Evolutionary conservation across 2,888 invertebrate genomes (phyloP).

Genomic region (Leptarthrus brevirostris): DNA sequence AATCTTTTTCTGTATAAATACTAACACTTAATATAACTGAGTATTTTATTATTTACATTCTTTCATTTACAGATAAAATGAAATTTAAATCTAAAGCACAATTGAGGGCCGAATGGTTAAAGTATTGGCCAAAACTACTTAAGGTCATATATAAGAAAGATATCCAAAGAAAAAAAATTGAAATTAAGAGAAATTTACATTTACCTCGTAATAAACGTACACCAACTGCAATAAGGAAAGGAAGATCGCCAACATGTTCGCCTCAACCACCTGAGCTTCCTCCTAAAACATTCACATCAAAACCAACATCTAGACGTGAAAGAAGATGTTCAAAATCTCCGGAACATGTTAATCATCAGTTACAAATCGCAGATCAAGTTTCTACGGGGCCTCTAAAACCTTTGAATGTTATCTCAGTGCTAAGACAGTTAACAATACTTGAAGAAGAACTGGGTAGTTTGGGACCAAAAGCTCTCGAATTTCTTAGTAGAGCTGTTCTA

Average conservation of each 20-base stretch:
- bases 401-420: constrained; percentile 48
- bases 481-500: constrained; percentile 51
- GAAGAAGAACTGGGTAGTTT: constrained; percentile 54
- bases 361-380: too few relatives aligned
- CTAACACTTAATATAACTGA: too few relatives aligned
- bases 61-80: too few relatives aligned
- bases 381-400: constrained; percentile 35
- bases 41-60: too few relatives aligned
- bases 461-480: constrained; percentile 53
- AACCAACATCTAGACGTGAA: background rate
- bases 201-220: background rate
- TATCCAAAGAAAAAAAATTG: background rate
- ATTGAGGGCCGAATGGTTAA: background rate
- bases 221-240: background rate
- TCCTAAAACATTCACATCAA: too few relatives aligned
- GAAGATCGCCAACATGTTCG: background rate
- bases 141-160: background rate
- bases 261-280: background rate
- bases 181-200: background rate
- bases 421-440: constrained; percentile 52
- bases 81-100: too few relatives aligned
- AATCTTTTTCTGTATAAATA: too few relatives aligned
- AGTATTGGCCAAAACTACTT: background rate
- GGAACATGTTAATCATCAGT: background rate
- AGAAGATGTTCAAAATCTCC: background rate